Base-by-base conservation (phyloP, 2,888 invertebrate species). In the Spisula solida region DNA sequence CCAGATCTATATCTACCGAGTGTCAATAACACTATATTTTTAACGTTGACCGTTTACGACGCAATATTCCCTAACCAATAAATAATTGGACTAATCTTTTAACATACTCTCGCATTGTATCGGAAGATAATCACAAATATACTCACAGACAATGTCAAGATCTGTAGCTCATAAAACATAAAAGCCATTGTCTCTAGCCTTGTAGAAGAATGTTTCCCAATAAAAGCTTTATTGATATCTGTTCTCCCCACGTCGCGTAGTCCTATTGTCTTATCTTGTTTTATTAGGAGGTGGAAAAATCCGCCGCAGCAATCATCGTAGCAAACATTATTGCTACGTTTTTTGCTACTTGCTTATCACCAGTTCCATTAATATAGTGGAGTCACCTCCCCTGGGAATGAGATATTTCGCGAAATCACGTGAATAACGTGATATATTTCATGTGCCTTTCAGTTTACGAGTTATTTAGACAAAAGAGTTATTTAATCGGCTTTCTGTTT, bases 251-350 rank as follows among this genome's bases (percentile, higher is more conserved):
- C 12, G n/a, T 66, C 20, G n/a, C 10, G 25, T 10, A 5, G 1
- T 66, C 60, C 25, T 66, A 66, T 66, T 66, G 60, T n/a, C 25
- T 25, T 66, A 66, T 66, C 60, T 25, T 66, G 60, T 66, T 66
- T 66, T 66, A 66, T 66, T 66, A 66, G 60, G 60, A 25, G 25
- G n/a, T 25, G 25, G 60, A 66, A 66, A 66, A 66, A 66, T 66
- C 60, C 60, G 8, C 60, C 2, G 25, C n/a, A 12, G 25, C 60
- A 66, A 66, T 66, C 60, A 66, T 25, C 60, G 60, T 25, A 25
- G 60, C 60, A 66, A 66, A 66, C 60, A 66, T 66, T 66, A 66
- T 66, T 66, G 10, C 60, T 66, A 66, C 60, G 25, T 66, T 66
- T 47, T 56, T 66, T 66, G 60, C 60, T 66, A 66, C 34, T 75